Percentiles rank a stretch among this genome's conserved stretches.
Conservation (phyloP, 2,888 invertebrate species). For the Epistrophe grossulariae region DNA sequence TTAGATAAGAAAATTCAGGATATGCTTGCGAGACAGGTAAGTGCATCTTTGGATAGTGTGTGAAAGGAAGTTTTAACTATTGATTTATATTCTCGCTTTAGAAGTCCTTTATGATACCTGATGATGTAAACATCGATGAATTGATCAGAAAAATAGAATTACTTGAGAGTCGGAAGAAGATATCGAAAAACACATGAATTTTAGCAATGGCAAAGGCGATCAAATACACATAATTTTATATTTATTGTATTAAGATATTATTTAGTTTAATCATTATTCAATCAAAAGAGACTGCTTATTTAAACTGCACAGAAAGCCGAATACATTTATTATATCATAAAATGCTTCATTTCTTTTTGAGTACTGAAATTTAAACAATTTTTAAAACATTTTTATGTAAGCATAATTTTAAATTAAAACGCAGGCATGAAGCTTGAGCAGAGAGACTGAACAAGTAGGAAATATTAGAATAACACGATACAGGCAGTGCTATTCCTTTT, state of each 20-base stretch:
- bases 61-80: neutral
- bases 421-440: too few relatives aligned
- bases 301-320: constrained; percentile 38
- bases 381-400: neutral
- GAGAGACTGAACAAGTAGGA: too few relatives aligned
- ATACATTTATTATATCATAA: constrained; percentile 35
- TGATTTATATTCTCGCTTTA: constrained; percentile 45
- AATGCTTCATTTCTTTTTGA: neutral
- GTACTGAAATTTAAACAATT: neutral
- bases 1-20: constrained; percentile 78
- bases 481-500: too few relatives aligned
- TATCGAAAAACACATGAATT: constrained; percentile 74
- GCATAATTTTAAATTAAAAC: neutral
- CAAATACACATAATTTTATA: neutral
- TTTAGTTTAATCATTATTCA: constrained; percentile 40
- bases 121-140: constrained; percentile 80
- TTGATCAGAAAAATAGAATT: constrained; percentile 80
- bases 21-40: constrained; percentile 78
- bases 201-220: neutral
- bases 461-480: too few relatives aligned
- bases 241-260: constrained; percentile 27
- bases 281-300: constrained; percentile 65
- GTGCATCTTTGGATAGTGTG: neutral
- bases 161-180: constrained; percentile 74
- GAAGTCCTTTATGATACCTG: constrained; percentile 77